phyloP scores from a whole-genome alignment of 2,113 vertebrate species.

The Crotalus horridus region DNA sequence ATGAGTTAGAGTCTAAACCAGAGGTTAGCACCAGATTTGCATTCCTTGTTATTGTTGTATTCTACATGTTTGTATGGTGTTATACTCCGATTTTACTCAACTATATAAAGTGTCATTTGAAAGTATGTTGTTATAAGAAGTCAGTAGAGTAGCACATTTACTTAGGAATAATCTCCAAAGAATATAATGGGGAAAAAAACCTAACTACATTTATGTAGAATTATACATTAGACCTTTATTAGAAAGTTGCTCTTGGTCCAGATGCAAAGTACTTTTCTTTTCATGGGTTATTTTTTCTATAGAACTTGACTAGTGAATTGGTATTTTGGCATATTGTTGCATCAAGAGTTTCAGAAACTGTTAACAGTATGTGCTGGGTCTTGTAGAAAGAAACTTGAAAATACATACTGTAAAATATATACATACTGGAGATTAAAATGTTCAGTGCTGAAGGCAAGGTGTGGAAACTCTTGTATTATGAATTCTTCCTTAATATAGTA shows the following conservation, averaged over 20 bases:
- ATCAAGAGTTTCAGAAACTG: background rate
- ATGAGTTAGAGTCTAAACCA: slow-evolving; percentile 99
- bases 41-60: background rate
- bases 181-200: background rate
- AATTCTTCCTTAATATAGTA: background rate
- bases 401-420: background rate
- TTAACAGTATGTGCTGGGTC: background rate
- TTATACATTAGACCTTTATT: background rate
- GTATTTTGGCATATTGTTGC: background rate
- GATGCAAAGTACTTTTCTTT: background rate
- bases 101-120: background rate
- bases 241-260: background rate
- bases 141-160: background rate
- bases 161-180: background rate
- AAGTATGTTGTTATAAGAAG: background rate
- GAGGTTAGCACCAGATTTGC: slow-evolving; percentile 77
- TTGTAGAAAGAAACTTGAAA: background rate
- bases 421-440: background rate
- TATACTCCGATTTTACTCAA: background rate
- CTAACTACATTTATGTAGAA: background rate
- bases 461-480: background rate
- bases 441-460: background rate
- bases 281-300: background rate
- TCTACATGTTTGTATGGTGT: background rate
- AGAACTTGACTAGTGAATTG: background rate